These are phyloP conservation scores for Cyanistes caeruleus DNA, from an alignment of 2,113 vertebrate genomes.

Conservation along the genomic window DNA sequence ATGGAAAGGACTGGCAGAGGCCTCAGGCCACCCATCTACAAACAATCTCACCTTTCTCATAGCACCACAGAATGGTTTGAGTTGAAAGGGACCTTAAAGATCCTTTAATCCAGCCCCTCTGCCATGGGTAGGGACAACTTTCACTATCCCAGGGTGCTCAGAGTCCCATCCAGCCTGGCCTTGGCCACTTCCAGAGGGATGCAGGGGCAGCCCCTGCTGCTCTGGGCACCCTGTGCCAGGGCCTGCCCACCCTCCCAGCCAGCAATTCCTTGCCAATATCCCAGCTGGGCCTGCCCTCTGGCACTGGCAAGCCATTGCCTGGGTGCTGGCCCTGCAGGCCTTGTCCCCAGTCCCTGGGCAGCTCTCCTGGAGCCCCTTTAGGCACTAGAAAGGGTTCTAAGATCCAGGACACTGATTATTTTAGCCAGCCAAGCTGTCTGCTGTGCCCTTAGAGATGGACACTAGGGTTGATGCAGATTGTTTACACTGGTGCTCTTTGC, in stretches of 20 bases:
- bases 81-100: neutral
- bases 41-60: too few species aligned
- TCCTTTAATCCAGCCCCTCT: neutral
- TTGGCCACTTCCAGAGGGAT: neutral
- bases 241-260: neutral
- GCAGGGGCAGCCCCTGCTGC: neutral
- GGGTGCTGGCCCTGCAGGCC: fast-evolving
- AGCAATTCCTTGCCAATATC: neutral
- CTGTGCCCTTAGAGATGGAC: fast-evolving
- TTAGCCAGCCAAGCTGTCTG: neutral
- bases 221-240: neutral
- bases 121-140: neutral
- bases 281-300: fast-evolving
- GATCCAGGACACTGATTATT: neutral
- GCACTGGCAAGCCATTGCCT: too few species aligned
- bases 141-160: neutral
- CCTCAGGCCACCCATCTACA: neutral
- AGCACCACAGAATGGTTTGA: neutral
- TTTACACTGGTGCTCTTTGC: neutral
- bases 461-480: neutral
- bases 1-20: neutral
- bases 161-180: neutral
- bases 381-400: neutral
- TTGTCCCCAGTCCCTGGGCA: neutral
- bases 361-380: neutral